Conservation (phyloP, 2,888 invertebrate genomes). For the Rhorus exstirpatorius region DNA sequence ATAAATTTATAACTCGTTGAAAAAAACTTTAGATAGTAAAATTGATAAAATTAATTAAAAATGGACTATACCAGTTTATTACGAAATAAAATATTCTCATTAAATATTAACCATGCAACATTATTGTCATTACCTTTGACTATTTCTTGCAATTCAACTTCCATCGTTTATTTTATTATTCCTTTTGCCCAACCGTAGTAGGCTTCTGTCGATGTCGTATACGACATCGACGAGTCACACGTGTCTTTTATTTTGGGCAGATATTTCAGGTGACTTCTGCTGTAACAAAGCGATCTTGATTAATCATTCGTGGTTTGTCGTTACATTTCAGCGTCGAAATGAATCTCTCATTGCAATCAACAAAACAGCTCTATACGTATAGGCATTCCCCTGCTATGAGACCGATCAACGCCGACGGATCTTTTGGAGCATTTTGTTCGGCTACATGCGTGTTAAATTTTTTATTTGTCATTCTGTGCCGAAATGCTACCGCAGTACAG, state of each 20-base stretch:
- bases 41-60: too few species aligned
- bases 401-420: constrained; percentile 54
- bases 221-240: neutral
- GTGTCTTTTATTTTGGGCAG: constrained; percentile 17
- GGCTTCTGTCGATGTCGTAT: too few species aligned
- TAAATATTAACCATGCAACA: too few species aligned
- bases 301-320: constrained; percentile 49
- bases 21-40: too few species aligned
- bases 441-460: neutral
- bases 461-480: constrained; percentile 9
- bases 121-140: too few species aligned
- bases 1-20: too few species aligned
- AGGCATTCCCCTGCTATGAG: constrained; percentile 6
- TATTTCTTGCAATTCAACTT: too few species aligned
- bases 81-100: neutral
- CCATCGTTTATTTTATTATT: too few species aligned
- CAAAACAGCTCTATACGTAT: constrained; percentile 28
- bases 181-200: too few species aligned
- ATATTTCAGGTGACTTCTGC: constrained; percentile 39
- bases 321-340: constrained; percentile 35
- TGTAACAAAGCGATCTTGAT: constrained; percentile 13
- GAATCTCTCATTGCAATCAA: constrained; percentile 29
- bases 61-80: too few species aligned
- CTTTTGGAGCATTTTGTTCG: constrained; percentile 41
- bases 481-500: too few species aligned